Base-by-base conservation (phyloP, 2,113 vertebrate species). In the Oryzias curvinotus region DNA sequence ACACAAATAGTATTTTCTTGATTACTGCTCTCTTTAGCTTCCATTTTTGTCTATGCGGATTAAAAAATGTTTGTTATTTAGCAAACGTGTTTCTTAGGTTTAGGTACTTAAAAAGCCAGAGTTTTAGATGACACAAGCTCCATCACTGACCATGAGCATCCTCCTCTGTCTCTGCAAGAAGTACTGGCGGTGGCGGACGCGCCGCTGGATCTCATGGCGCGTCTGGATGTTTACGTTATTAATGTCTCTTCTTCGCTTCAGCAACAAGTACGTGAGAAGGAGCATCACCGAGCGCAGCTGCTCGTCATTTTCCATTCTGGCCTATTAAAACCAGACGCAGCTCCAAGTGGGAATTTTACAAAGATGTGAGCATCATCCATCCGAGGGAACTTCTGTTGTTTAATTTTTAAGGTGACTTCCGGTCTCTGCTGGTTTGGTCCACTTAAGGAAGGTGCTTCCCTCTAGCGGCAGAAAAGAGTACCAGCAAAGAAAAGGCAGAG, bases 111-210 rank as follows among this genome's bases (percentile, higher is more conserved):
- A 28, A 28, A 28, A 28, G 7, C 2, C 6, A 36, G 46, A 10
- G 46, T 10, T 48, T 8, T 48, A n/a, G 16, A 25, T 17, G 14
- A 19, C 43, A 41, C 58, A 2, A 2, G 12, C 12, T 69, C 81
- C 67, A 56, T 10, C 36, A 36, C 36, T 36, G 36, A 93, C 92
- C 91, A 92, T 85, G 30, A 92, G 88, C 80, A 91, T 92, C 66
- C 92, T 90, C 58, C 89, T 88, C 78, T 93, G 92, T 23, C 92
- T 85, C 86, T 94, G 92, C 36, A 92, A 91, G 77, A 93, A 93
- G 63, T 93, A 91, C 59, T 91, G 92, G 2, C 91, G 82, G 26
- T 92, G 89, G 57, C 92, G 80, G 79, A 91, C 68, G 17, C 91
- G 85, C 54, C 91, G 85, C 43, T 92, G 91, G 51, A 88, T 66